Evolutionary conservation across 1,140 invertebrate genomes (phyloP), one percentile per base, ranked within the genome.

Genomic region (Bombyx mandarina): DNA sequence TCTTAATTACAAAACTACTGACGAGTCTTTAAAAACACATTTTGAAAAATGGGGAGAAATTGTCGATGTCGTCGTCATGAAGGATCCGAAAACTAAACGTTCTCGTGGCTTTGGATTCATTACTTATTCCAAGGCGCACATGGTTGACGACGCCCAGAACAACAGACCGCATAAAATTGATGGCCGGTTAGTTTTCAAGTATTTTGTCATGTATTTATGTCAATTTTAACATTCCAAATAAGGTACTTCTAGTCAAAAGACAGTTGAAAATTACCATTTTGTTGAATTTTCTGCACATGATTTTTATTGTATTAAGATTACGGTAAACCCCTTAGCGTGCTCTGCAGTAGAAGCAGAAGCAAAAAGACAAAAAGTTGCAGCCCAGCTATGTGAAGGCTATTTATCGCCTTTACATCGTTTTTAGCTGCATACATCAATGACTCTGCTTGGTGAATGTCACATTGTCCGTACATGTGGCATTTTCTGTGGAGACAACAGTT

Each of bases 71-170:
- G 96, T 99, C 7, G 98, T 99, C 0, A 99, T 99, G 98, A 97
- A 97, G 72, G 98, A 99, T 87, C 94, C 96, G 0, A 93, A 95
- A 68, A 98, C 97, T 0, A 95, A 95, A 69, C 89, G 94, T 56
- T 99, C 97, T 3, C 90, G 98, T 65, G 98, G 98, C 5, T 99
- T 99, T 89, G 98, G 98, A 9, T 99, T 99, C 80, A 97, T 99
- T 54, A 99, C 98, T 0, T 99, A 98, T 79, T 95, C 95, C 6
- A 91, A 93, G 73, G 93, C 95, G 52, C 91, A 94, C 65, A 98
- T 98, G 95, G 97, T 99, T 12, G 98, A 99, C 90, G 95, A 96
- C 82, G 97, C 97, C 1, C 98, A 99, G 89, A 93, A 92, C 73
- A 93, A 94, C 52, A 91, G 98, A 65, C 93, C 91, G 6, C 91